A percentile compares a stretch with the other conserved stretches of the same genome.
phyloP scores from a whole-genome alignment of 2,113 vertebrate genomes.

The Callorhinus ursinus region DNA sequence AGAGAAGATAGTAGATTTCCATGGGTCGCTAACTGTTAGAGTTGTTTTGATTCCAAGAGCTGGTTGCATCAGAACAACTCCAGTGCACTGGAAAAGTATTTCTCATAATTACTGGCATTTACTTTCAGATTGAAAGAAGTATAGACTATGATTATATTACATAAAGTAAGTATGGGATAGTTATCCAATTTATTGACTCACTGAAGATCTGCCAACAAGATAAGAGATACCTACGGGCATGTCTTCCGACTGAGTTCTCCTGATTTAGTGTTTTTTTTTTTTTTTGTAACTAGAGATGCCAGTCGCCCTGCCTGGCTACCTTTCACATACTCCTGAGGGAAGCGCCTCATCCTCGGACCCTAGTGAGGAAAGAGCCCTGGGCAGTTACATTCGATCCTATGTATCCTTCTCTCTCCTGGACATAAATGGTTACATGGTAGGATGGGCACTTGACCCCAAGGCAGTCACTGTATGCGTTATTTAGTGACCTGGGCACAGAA shows the following conservation, averaged over 20 bases:
- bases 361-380: neutral
- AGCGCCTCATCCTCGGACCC: neutral
- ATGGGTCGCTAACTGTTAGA: neutral
- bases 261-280: neutral
- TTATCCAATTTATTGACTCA: neutral
- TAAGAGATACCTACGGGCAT: neutral
- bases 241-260: neutral
- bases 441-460: neutral
- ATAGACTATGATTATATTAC: neutral
- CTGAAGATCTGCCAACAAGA: neutral
- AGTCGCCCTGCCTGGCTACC: neutral
- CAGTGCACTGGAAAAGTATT: neutral
- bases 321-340: neutral
- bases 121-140: constrained; percentile 50
- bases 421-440: neutral
- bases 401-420: neutral
- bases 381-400: neutral
- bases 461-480: neutral
- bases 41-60: neutral
- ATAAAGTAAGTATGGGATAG: constrained; percentile 29
- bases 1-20: neutral
- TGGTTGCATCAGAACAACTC: constrained; percentile 4
- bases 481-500: neutral
- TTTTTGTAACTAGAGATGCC: neutral
- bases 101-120: constrained; percentile 15